Percentiles rank a stretch among this genome's conserved stretches.
Conservation (phyloP, 1,140 invertebrate genomes). For the Brachionus plicatilis region DNA sequence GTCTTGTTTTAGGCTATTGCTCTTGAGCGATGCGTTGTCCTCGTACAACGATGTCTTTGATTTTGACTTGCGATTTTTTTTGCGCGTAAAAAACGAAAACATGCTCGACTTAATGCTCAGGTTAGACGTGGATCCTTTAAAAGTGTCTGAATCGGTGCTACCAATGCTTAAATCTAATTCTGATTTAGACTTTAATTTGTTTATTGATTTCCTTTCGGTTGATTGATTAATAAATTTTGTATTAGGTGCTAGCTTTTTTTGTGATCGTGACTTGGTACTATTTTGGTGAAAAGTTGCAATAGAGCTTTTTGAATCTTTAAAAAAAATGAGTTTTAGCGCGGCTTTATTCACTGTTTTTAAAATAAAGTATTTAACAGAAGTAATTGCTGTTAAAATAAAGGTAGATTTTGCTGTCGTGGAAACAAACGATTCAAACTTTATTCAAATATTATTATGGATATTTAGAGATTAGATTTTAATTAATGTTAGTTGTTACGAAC, state of each 20-base stretch:
- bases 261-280: neutral
- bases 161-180: slow-evolving; percentile 11
- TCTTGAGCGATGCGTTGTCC: neutral
- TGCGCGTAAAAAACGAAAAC: slow-evolving; percentile 16
- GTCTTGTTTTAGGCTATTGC: neutral
- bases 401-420: slow-evolving; percentile 1
- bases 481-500: neutral
- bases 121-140: slow-evolving; percentile 4
- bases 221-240: neutral
- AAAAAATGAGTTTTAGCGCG: neutral
- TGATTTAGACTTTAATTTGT: slow-evolving; percentile 20
- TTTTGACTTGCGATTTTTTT: slow-evolving; percentile 17
- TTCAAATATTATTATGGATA: neutral
- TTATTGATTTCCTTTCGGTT: neutral
- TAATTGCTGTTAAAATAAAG: neutral
- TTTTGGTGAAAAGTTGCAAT: slow-evolving; percentile 18
- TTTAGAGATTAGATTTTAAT: neutral
- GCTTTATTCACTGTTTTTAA: neutral
- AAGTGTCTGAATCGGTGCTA: neutral
- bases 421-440: neutral
- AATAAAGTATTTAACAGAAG: neutral
- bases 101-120: slow-evolving; percentile 6
- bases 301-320: slow-evolving; percentile 25
- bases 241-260: slow-evolving; percentile 19
- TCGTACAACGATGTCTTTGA: neutral